phyloP scores from a whole-genome alignment of 2,888 invertebrate species.

The Lepidochrysops patricia region DNA sequence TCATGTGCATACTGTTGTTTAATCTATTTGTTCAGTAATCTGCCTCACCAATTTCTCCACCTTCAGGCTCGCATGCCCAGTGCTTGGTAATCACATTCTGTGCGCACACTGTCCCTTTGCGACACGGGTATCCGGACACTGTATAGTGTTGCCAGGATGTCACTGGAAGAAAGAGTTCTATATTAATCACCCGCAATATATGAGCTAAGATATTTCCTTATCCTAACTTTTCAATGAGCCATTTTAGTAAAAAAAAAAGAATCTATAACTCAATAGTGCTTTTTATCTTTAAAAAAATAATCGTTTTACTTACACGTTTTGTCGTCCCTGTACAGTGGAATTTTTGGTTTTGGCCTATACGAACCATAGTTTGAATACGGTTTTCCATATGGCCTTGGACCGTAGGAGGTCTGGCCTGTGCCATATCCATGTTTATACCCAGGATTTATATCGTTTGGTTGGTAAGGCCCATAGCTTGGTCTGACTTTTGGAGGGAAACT shows the following conservation, averaged over 20 bases:
- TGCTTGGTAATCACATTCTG: conserved; percentile 85
- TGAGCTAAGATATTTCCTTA: no score
- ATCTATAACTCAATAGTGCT: no score
- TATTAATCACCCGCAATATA: no score
- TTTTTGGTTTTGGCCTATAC: conserved; percentile 24
- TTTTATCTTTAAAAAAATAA: background rate
- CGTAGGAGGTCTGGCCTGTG: background rate
- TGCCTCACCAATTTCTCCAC: conserved; percentile 61
- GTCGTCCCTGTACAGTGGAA: conserved; percentile 29
- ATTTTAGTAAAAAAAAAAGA: no score
- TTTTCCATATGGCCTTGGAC: conserved; percentile 6
- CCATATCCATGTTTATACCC: background rate
- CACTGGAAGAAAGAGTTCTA: conserved; percentile 32
- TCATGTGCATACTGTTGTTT: no score
- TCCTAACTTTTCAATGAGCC: no score
- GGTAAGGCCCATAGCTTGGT: background rate
- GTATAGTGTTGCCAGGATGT: conserved; percentile 84
- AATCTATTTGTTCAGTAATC: no score
- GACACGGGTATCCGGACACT: conserved; percentile 87
- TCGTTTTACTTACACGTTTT: conserved; percentile 21
- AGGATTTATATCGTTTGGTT: background rate
- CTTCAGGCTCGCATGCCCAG: conserved; percentile 89
- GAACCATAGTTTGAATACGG: conserved; percentile 1
- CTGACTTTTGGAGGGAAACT: conserved; percentile 13
- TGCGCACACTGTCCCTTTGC: conserved; percentile 79